Evolutionary conservation across 2,113 vertebrate genomes (phyloP), one percentile per base, ranked within the genome.

Genomic region (Sialia sialis): DNA sequence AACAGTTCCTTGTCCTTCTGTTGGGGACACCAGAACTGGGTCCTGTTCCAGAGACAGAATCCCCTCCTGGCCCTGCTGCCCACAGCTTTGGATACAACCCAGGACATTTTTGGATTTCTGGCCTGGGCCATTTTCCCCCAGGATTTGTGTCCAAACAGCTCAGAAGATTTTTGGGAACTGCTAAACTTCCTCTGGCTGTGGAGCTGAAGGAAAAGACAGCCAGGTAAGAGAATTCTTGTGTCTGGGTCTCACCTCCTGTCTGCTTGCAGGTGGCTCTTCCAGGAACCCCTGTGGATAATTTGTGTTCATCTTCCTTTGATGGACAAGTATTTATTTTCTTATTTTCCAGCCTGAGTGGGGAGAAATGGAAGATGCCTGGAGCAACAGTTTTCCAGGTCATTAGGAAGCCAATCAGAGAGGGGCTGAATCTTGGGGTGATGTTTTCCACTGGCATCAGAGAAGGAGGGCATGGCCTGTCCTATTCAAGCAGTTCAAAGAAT

Each of bases 401-500:
- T 72, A 78, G 79, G 69, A 94, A 93, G 75, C 32, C 79, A 80
- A 4, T 56, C 72, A 74, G 80, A 84, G 26, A 85, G 36, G 44
- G 29, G 41, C 72, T 83, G 89, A 52, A 68, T 49, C 49, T 90
- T 8, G 78, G 80, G 92, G 79, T 78, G 77, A 80, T 60, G 72
- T 68, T 96, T 90, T 84, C 54, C 55, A 34, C 68, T 55, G 52
- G 18, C 34, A 87, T 89, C 85, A 94, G 9, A 91, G 77, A 84
- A 81, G 74, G 36, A 89, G 58, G 27, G 17, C 58, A 81, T 27
- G 46, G n/a, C 63, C 51, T 79, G 34, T 19, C 46, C 46, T 87
- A 25, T 76, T 89, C 84, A 56, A 84, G 54, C 34, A 66, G 62
- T 87, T 94, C 70, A 93, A 94, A 95, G 66, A 66, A 58, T 82